A percentile compares a stretch with the other conserved stretches of the same genome.
phyloP scores from a whole-genome alignment of 2,888 invertebrate species.

The Drepanosiphum platanoidis region DNA sequence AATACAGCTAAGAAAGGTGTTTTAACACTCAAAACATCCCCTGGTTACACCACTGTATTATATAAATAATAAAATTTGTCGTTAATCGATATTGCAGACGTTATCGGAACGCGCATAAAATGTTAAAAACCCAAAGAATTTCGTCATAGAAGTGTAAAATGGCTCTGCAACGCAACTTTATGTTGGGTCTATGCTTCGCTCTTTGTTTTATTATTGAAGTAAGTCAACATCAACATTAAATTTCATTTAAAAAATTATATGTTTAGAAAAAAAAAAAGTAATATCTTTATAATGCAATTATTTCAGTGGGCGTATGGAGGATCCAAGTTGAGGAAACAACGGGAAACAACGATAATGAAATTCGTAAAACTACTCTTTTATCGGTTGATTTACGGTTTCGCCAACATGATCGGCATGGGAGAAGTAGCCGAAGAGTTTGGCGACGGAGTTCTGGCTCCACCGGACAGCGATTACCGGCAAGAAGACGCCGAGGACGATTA shows the following conservation, averaged over 20 bases:
- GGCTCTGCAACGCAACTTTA: background rate
- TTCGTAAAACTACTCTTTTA: constrained; percentile 63
- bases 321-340: constrained; percentile 41
- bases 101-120: background rate
- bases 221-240: background rate
- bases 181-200: constrained; percentile 2
- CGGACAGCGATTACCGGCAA: constrained; percentile 57
- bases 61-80: background rate
- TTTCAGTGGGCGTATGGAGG: constrained; percentile 41
- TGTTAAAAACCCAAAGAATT: background rate
- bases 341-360: constrained; percentile 59
- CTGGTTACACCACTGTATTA: background rate
- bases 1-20: too few species aligned
- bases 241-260: background rate
- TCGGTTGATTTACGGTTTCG: constrained; percentile 63
- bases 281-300: background rate
- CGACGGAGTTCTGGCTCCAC: constrained; percentile 62
- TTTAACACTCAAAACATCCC: too few species aligned
- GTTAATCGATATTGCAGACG: background rate
- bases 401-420: constrained; percentile 63
- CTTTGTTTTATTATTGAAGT: constrained; percentile 11
- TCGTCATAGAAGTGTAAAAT: background rate
- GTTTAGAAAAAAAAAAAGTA: background rate
- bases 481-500: constrained; percentile 53
- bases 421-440: constrained; percentile 62